Evolutionary conservation across 2,113 vertebrate genomes (phyloP).

Genomic region (Emydura subglobosa): DNA sequence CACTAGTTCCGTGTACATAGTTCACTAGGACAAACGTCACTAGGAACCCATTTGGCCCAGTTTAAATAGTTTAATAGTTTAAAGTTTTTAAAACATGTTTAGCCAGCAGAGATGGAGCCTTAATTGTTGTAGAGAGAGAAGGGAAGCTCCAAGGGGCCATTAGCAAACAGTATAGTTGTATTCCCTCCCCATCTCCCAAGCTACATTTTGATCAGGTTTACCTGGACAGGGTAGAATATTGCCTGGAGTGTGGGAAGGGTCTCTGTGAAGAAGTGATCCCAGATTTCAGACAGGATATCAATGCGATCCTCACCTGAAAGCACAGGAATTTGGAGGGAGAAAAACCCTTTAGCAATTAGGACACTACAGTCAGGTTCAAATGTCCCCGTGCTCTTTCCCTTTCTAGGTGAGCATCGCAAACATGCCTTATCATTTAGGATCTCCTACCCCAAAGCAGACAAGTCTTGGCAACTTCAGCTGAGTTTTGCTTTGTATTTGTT

Average conservation of each 20-base stretch:
- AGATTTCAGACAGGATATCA: constrained; percentile 86
- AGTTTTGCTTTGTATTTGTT: not conserved
- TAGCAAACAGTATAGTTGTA: not conserved
- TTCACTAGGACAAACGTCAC: not conserved
- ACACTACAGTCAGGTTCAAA: not conserved
- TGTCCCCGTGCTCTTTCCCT: not conserved
- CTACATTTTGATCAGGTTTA: constrained; percentile 68
- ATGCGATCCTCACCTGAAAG: constrained; percentile 86
- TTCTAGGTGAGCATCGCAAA: not conserved
- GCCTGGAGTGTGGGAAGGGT: constrained; percentile 95
- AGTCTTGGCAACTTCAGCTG: not conserved
- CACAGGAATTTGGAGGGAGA: not conserved
- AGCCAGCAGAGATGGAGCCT: not conserved
- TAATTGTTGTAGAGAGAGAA: not conserved
- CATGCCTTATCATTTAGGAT: not conserved
- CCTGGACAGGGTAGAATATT: constrained; percentile 97
- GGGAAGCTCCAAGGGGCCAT: not conserved
- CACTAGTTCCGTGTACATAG: not conserved
- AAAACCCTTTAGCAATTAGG: not conserved
- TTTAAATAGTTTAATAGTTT: not conserved
- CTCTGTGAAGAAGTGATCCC: constrained; percentile 94
- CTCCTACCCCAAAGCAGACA: not conserved
- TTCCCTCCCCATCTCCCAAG: not conserved
- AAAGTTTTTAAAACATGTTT: not conserved
- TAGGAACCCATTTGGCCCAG: not conserved